Evolutionary conservation across 2,113 vertebrate species (phyloP).

Genomic region (Hemiscyllium ocellatum): DNA sequence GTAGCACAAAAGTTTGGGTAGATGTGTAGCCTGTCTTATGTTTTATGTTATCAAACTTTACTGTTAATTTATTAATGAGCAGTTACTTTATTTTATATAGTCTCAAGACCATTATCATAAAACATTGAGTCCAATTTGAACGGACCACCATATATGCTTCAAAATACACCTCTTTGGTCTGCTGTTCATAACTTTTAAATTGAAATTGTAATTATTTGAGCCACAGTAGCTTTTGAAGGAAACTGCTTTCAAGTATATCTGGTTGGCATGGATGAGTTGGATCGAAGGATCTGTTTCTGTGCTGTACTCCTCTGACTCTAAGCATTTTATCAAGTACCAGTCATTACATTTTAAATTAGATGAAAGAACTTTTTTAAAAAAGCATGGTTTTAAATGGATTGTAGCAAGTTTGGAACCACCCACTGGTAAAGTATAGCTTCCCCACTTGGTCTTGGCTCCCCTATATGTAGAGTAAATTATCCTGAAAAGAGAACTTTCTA

Average conservation of each 20-base stretch:
- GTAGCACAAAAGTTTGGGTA: not conserved
- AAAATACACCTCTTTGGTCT: not conserved
- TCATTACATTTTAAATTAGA: no score
- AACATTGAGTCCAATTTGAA: not conserved
- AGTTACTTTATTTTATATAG: not conserved
- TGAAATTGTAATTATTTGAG: not conserved
- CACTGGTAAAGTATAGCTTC: no score
- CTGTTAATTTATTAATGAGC: not conserved
- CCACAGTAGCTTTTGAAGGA: not conserved
- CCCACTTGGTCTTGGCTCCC: no score
- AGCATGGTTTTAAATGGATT: no score
- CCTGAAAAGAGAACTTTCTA: no score
- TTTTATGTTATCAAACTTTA: not conserved
- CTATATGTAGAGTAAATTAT: no score
- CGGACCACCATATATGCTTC: not conserved
- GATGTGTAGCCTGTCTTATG: not conserved
- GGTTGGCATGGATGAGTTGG: no score
- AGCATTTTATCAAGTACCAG: no score
- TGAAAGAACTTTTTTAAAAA: no score
- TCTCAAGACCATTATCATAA: not conserved
- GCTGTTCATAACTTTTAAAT: not conserved
- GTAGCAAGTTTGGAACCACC: no score
- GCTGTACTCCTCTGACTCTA: no score
- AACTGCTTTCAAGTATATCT: not conserved
- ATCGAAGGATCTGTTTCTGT: no score